Evolutionary conservation across 2,888 invertebrate genomes (phyloP), one percentile per base, ranked within the genome.

Genomic region (Buathra laborator): DNA sequence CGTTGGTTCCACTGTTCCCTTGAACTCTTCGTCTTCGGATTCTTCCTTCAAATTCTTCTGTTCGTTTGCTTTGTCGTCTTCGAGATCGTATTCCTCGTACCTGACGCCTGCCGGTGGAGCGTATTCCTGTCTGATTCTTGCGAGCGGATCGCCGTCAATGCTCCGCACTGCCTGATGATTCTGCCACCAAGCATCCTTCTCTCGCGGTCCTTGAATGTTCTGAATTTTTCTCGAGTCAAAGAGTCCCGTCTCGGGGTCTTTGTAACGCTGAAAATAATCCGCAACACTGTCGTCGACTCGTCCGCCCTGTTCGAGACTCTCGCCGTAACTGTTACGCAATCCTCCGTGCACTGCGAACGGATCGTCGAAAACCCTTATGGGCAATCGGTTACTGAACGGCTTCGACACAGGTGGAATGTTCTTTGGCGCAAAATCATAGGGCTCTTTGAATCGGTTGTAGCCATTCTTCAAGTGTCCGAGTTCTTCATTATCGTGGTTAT

Each of bases 271-370:
- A 62, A 90, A 90, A 76, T 92, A 92, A 68, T 90, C 90, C 4
- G 92, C 90, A 0, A 93, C 86, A n/a, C 91, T 91, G 0, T 91
- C 91, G 76, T 93, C 92, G 0, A 90, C 79, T 53, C 89, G 81
- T 0, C 91, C 91, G 14, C 86, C 87, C 62, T 88, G 84, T n/a
- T 92, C 90, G 59, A 94, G 62, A 6, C 89, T 90, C 10, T 93
- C 89, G 0, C 94, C 94, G 32, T 94, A 94, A 77, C 94, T 94
- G 43, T 94, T 91, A 2, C 91, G 91, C 0, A 93, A 78, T 37
- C 86, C 87, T 9, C 88, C 90, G 0, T 24, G 53, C 32, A 87
- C 89, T 6, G 10, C 24, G 59, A 79, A 81, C 0, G 85, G 85
- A 67, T 71, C 71, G n/a, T 86, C 83, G 67, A 81, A 84, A 9